These are phyloP conservation scores for Ophiothrix spiculata DNA, from an alignment of 35 echinoderm and acorn worm genomes.

Conservation along the genomic window DNA sequence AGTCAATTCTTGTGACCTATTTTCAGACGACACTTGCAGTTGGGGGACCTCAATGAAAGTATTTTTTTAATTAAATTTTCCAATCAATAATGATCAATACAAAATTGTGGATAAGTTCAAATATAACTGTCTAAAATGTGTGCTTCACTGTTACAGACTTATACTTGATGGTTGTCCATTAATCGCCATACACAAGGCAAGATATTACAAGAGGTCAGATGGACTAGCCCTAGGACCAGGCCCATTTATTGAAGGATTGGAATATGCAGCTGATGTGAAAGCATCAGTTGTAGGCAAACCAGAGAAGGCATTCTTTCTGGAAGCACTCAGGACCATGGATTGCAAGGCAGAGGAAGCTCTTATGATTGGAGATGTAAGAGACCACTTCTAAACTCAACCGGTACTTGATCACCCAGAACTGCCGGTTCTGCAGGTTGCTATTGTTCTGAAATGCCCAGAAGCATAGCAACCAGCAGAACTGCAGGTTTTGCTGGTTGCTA, in stretches of 20 bases:
- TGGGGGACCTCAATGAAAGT: too few relatives aligned
- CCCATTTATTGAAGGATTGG: constrained; percentile 81
- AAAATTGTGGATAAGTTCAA: too few relatives aligned
- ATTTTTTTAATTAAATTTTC: too few relatives aligned
- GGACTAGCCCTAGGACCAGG: constrained; percentile 87
- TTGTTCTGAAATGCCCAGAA: too few relatives aligned
- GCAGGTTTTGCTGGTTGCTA: too few relatives aligned
- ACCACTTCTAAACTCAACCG: background rate
- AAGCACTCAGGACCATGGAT: constrained; percentile 62
- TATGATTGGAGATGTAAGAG: constrained; percentile 98
- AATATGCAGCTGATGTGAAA: constrained; percentile 68
- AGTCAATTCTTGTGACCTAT: too few relatives aligned
- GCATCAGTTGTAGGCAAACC: constrained; percentile 88
- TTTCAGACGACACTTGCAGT: too few relatives aligned
- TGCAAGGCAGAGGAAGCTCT: constrained; percentile 78
- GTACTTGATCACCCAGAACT: too few relatives aligned
- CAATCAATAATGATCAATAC: too few relatives aligned
- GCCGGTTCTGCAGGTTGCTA: too few relatives aligned
- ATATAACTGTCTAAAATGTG: too few relatives aligned
- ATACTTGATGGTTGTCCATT: constrained; percentile 66
- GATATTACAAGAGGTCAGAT: constrained; percentile 80
- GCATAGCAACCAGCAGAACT: too few relatives aligned
- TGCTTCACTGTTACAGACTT: constrained; percentile 54
- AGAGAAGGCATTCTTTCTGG: constrained; percentile 68
- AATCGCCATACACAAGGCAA: constrained; percentile 86